These are phyloP conservation scores for Bradynema listronoti DNA, from an alignment of 1,140 invertebrate species.

Conservation along the genomic window DNA sequence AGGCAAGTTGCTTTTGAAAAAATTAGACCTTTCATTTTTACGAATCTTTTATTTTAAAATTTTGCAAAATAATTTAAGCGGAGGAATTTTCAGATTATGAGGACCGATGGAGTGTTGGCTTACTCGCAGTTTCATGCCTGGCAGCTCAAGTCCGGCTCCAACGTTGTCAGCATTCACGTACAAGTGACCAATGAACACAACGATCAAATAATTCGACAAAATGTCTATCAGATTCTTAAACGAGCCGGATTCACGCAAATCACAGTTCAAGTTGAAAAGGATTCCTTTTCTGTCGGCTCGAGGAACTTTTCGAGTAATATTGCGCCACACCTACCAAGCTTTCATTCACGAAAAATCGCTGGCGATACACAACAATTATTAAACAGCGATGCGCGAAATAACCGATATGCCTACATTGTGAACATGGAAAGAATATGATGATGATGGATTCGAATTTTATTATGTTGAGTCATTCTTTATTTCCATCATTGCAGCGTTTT, in stretches of 20 bases:
- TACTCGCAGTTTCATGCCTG: constrained; percentile 44
- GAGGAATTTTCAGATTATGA: constrained; percentile 31
- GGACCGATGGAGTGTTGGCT: constrained; percentile 47
- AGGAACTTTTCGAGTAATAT: constrained; percentile 15
- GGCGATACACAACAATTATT: too few species aligned
- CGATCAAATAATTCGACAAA: constrained; percentile 39
- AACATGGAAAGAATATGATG: too few species aligned
- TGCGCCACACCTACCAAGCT: too few species aligned
- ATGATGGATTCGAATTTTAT: too few species aligned
- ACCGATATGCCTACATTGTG: too few species aligned
- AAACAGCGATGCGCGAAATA: too few species aligned
- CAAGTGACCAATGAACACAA: constrained; percentile 42
- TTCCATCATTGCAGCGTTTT: too few species aligned
- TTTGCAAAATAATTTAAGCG: too few species aligned
- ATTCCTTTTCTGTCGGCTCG: constrained; percentile 13
- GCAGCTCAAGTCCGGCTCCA: constrained; percentile 52
- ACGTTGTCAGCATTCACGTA: constrained; percentile 44
- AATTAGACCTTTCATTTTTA: constrained; percentile 1
- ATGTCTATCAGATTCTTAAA: constrained; percentile 23
- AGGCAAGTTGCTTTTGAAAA: constrained; percentile 19
- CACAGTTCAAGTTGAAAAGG: constrained; percentile 37
- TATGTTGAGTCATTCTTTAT: too few species aligned
- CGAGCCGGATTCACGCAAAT: constrained; percentile 16
- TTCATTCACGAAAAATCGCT: too few species aligned
- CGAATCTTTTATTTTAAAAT: background rate